Evolutionary conservation across 2,888 invertebrate species (phyloP), one percentile per base, ranked within the genome.

Genomic region (Oxyscelio sp.): DNA sequence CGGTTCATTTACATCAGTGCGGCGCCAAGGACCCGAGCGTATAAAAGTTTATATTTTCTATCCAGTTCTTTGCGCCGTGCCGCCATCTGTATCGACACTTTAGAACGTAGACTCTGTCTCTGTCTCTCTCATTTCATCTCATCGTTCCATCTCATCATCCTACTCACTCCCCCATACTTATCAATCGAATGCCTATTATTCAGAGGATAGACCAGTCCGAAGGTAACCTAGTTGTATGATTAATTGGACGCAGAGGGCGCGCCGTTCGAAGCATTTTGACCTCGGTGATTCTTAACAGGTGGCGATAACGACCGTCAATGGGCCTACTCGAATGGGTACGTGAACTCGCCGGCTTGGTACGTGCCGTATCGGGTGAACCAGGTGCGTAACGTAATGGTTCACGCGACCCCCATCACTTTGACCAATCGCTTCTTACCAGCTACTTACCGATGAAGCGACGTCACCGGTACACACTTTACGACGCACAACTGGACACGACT

Each of bases 361-460:
- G 92, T 94, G 91, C 94, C 94, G 78, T 93, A 92, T 88, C 93
- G 93, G 85, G 92, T 94, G 91, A 92, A 93, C 90, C 93, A 91
- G 91, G 92, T 93, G 91, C 94, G 94, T 93, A 94, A 93, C 93
- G 93, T 94, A 93, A 92, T 94, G 94, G 94, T 93, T 94, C 94
- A 94, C 91, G 92, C 94, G 89, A 94, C 94, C 89, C 94, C 94
- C 90, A 93, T 93, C 92, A 93, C 93, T 90, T 90, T 94, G 90
- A 93, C 93, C 90, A 94, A 94, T 93, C 94, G 94, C 89, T 94
- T 94, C 92, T 90, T 94, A 92, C 94, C 94, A 91, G 91, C 90
- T 79, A 89, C 90, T 87, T 90, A 90, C 80, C 89, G 90, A 90
- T 91, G 90, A 91, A 88, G 86, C 84, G 54, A 83, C 78, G 40